These are phyloP conservation scores for Heptranchias perlo DNA, from an alignment of 2,113 vertebrate species.

Conservation along the genomic window DNA sequence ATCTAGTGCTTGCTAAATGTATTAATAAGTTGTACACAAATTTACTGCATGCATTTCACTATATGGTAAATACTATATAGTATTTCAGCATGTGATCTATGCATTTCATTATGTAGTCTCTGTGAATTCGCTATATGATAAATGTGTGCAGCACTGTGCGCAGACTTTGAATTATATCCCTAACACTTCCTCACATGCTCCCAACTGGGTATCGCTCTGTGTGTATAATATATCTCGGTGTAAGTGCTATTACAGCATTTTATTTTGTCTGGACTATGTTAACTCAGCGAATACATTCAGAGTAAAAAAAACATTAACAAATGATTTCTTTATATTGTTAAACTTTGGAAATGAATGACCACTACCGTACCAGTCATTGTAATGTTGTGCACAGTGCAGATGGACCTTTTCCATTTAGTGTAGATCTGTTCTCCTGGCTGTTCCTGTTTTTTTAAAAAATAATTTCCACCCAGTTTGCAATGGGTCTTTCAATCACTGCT, in stretches of 20 bases:
- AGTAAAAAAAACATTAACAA: neutral
- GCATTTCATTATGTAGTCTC: slow-evolving; percentile 10
- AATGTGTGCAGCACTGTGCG: neutral
- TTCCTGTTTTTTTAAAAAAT: neutral
- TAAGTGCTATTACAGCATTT: slow-evolving; percentile 16
- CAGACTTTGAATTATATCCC: slow-evolving; percentile 7
- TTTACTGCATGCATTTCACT: neutral
- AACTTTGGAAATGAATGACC: neutral
- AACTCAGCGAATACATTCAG: slow-evolving; percentile 3
- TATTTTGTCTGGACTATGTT: slow-evolving; percentile 14
- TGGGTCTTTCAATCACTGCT: neutral
- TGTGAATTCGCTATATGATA: neutral
- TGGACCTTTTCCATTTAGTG: neutral
- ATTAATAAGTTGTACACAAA: neutral
- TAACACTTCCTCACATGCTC: neutral
- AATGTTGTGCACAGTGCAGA: neutral
- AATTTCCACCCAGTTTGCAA: neutral
- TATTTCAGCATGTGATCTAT: neutral
- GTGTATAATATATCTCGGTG: neutral
- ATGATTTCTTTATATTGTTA: neutral
- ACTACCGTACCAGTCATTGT: too few relatives aligned
- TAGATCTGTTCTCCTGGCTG: neutral
- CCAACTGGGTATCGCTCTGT: neutral
- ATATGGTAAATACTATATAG: neutral
- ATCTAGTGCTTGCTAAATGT: neutral